Conservation (phyloP, 2,113 vertebrate species). For the Thamnophis sirtalis region DNA sequence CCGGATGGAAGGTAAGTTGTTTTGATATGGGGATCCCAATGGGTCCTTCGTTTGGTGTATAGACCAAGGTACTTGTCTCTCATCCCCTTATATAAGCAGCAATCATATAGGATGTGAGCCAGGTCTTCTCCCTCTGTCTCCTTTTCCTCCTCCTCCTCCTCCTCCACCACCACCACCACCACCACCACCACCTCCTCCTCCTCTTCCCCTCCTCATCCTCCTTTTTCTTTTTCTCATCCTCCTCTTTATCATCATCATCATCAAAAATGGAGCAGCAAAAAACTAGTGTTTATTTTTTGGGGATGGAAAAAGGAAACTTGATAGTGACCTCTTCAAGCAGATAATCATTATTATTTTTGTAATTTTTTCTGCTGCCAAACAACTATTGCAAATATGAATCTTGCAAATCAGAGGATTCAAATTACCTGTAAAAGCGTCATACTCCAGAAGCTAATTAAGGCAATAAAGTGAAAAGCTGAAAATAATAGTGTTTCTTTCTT, state of each 20-base stretch:
- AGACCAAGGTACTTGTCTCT: too few species aligned
- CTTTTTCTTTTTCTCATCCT: too few species aligned
- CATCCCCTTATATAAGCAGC: too few species aligned
- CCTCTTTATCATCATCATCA: background rate
- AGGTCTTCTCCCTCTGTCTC: too few species aligned
- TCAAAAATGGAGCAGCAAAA: background rate
- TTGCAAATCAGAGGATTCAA: background rate
- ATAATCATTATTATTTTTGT: background rate
- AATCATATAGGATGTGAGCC: too few species aligned
- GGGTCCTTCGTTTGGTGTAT: too few species aligned
- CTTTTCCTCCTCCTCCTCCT: too few species aligned
- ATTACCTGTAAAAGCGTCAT: slow-evolving; percentile 42
- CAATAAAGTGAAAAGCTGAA: slow-evolving; percentile 32
- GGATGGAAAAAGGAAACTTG: background rate
- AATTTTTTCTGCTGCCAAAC: background rate
- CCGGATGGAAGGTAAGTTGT: too few species aligned
- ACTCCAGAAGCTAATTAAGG: slow-evolving; percentile 57
- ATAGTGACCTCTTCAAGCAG: background rate
- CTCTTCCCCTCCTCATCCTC: too few species aligned
- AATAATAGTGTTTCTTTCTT: background rate
- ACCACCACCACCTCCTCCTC: too few species aligned
- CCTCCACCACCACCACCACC: too few species aligned
- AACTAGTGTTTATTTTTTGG: background rate
- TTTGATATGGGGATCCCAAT: too few species aligned
- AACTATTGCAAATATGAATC: background rate